Base-by-base conservation (phyloP, 2,113 vertebrate species). In the Hassar affinis region DNA sequence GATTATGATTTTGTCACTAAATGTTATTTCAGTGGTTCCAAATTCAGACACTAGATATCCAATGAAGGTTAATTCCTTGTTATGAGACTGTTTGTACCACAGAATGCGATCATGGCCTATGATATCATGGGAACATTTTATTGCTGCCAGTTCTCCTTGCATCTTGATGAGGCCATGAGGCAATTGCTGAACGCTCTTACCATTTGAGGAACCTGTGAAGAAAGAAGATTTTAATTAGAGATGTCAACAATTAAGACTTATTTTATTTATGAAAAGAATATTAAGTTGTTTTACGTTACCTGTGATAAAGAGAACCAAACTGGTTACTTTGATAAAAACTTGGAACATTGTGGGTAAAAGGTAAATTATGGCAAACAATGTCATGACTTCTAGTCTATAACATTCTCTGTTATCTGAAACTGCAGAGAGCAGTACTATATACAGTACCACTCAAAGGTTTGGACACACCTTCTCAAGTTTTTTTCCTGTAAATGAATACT, bases 81-180 rank as follows among this genome's bases (percentile, higher is more conserved):
- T 62, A 4, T 30, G 18, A 56, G 71, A 52, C n/a, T 90, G 86
- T 78, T 84, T 83, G 51, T 88, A 90, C 87, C 85, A 90, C 22
- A 75, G 35, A 2, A 88, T 85, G 20, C 0, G 2, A 3, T 88
- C 1, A 3, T 86, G 84, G 57, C 25, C 69, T 38, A 2, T 3
- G 27, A 85, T 27, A 0, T 38, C 54, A 30, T 87, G 80, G 17
- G 59, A 38, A n/a, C 87, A 88, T 8, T 17, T 38, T 2, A 87
- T 68, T 11, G 79, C 25, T 33, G 80, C 85, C 56, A 66, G 76
- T 22, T 86, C 14, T 42, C 66, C 57, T 33, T 30, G 49, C 1
- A 12, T 71, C 64, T 33, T 80, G 18, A 89, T 4, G 64, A 75
- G 59, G 3, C n/a, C 9, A 14, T 22, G 42, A 59, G 86, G 88